A percentile compares a stretch with the other conserved stretches of the same genome.
Evolutionary conservation across 2,888 invertebrate genomes (phyloP).

Genomic region (Watsonalla cultraria): DNA sequence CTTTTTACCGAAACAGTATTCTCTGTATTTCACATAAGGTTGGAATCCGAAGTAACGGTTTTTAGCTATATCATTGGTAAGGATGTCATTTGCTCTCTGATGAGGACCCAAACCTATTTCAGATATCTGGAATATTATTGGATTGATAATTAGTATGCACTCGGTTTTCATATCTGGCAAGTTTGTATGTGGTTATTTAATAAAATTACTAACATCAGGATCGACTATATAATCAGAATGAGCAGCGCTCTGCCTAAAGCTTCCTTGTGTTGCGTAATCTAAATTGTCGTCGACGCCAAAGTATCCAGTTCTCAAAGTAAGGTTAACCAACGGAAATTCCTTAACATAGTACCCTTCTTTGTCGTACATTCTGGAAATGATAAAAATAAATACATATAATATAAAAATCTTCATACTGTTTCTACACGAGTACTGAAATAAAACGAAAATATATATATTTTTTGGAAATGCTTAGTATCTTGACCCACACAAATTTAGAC

Average conservation of each 20-base stretch:
- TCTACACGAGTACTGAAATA: no score
- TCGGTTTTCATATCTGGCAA: background rate
- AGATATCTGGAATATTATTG: conserved; percentile 30
- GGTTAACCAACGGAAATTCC: conserved; percentile 38
- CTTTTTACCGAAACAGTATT: conserved; percentile 86
- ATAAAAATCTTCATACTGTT: no score
- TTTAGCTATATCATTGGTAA: conserved; percentile 43
- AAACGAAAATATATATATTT: no score
- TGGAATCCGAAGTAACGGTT: conserved; percentile 90
- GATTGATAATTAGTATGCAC: no score
- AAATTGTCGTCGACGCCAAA: conserved; percentile 44
- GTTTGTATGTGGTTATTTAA: background rate
- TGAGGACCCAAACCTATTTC: conserved; percentile 38
- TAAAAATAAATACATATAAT: no score
- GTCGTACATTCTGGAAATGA: conserved; percentile 38
- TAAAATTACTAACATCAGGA: conserved; percentile 42
- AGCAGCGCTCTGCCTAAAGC: conserved; percentile 47
- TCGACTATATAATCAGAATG: conserved; percentile 48
- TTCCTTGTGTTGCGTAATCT: conserved; percentile 49
- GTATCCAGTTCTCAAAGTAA: conserved; percentile 45
- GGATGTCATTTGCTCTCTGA: conserved; percentile 37
- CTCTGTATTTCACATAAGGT: conserved; percentile 90
- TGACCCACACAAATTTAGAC: no score
- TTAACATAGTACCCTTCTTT: conserved; percentile 36
- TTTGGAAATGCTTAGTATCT: no score